These are phyloP conservation scores for Podocnemis expansa DNA, from an alignment of 2,113 vertebrate species.

Conservation along the genomic window DNA sequence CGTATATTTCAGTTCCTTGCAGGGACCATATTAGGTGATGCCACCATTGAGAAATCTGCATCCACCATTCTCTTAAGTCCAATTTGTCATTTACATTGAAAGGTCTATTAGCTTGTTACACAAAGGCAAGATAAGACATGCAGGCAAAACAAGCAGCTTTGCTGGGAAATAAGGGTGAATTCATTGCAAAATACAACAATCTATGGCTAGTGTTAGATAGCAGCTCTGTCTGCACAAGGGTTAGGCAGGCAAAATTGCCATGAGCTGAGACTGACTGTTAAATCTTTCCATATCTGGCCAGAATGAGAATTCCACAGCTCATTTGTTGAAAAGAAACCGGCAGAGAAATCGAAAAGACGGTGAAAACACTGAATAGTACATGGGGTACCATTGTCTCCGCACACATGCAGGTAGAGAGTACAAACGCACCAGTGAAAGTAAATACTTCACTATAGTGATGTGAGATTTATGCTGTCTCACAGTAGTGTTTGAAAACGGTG, in stretches of 20 bases:
- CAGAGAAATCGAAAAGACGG: neutral
- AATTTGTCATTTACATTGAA: neutral
- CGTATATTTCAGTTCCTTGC: neutral
- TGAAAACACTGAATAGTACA: rapidly evolving
- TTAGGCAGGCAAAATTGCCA: neutral
- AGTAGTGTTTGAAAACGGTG: neutral
- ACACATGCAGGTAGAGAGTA: neutral
- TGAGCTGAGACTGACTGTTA: neutral
- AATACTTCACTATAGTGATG: neutral
- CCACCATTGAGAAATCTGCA: neutral
- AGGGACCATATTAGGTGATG: neutral
- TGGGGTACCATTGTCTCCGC: neutral
- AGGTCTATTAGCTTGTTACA: neutral
- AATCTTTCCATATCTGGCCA: neutral
- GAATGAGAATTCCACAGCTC: neutral
- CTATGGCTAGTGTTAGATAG: neutral
- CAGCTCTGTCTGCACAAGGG: neutral
- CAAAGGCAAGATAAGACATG: neutral
- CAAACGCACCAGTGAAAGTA: neutral
- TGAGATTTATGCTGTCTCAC: neutral
- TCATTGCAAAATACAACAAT: neutral
- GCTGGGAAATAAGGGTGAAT: neutral
- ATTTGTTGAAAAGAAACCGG: neutral
- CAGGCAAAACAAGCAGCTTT: neutral
- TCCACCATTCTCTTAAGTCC: neutral